Conservation (phyloP, 2,888 invertebrate genomes). For the Morpho deidamia region DNA sequence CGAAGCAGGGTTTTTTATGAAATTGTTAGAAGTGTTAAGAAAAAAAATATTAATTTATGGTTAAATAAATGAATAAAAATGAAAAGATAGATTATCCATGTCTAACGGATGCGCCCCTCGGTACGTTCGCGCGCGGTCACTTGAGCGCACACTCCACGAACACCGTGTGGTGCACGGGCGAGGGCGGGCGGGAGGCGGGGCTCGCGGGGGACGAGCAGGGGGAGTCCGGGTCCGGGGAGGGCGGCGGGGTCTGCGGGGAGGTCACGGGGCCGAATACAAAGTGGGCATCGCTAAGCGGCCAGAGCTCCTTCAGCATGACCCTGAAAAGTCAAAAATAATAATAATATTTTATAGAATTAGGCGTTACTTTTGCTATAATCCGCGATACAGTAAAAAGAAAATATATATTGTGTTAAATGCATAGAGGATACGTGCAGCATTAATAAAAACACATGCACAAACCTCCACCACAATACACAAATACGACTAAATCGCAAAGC, state of each 20-base stretch:
- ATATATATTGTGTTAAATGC: too few species aligned
- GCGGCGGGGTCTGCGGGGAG: slow-evolving; percentile 23
- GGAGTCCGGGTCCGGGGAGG: slow-evolving; percentile 19
- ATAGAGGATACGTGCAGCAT: too few species aligned
- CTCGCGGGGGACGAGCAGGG: slow-evolving; percentile 21
- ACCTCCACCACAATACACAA: too few species aligned
- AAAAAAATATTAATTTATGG: neutral
- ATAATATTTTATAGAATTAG: too few species aligned
- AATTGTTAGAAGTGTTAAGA: too few species aligned
- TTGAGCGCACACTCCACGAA: slow-evolving; percentile 74
- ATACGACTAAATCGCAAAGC: too few species aligned
- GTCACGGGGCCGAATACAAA: slow-evolving; percentile 38
- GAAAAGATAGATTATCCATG: neutral
- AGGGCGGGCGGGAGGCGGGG: slow-evolving; percentile 20
- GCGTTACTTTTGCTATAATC: neutral
- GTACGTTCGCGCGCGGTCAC: slow-evolving; percentile 37
- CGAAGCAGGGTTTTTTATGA: too few species aligned
- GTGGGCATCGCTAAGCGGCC: slow-evolving; percentile 79
- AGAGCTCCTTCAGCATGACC: slow-evolving; percentile 76
- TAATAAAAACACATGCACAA: too few species aligned
- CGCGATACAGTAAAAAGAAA: too few species aligned
- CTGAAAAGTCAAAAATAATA: slow-evolving; percentile 40
- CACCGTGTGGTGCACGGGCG: slow-evolving; percentile 30
- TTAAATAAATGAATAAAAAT: neutral
- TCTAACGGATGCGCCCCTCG: slow-evolving; percentile 14